These are phyloP conservation scores for Cataglyphis rosenhaueri DNA, from an alignment of 2,888 invertebrate genomes.

Conservation along the genomic window DNA sequence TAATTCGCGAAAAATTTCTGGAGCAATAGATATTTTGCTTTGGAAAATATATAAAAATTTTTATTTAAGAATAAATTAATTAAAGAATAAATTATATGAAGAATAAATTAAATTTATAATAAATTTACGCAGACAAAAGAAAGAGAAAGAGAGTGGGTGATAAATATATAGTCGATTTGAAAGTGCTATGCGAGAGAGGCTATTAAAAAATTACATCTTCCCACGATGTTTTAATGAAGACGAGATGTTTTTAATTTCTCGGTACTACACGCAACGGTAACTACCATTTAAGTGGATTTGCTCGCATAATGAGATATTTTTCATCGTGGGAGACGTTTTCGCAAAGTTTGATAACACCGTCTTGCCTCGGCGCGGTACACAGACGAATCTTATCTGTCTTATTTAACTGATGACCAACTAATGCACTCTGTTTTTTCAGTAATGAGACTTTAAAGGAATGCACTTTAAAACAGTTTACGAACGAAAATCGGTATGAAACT, in stretches of 20 bases:
- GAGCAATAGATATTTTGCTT: not conserved
- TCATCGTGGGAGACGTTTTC: not conserved
- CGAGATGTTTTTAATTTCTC: not conserved
- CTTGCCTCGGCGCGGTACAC: not conserved
- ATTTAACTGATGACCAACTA: conserved; percentile 42
- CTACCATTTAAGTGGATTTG: not conserved
- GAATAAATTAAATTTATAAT: not conserved
- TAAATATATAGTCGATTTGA: not conserved
- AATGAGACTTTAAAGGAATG: conserved; percentile 27
- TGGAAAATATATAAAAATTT: not conserved
- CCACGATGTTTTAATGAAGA: not conserved
- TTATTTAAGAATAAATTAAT: not conserved
- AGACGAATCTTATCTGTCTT: conserved; percentile 44
- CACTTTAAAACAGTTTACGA: conserved; percentile 26
- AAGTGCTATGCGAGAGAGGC: not conserved
- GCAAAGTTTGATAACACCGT: conserved; percentile 21
- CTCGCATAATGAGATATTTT: conserved; percentile 12
- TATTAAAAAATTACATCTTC: not conserved
- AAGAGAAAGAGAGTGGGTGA: not conserved
- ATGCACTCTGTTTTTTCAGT: conserved; percentile 27
- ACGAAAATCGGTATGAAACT: conserved; percentile 24
- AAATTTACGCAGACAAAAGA: not conserved
- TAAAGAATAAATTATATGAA: no score
- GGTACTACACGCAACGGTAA: not conserved
- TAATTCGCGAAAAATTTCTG: not conserved